Evolutionary conservation across 2,113 vertebrate species (phyloP).

Genomic region (Siphamia tubifer): DNA sequence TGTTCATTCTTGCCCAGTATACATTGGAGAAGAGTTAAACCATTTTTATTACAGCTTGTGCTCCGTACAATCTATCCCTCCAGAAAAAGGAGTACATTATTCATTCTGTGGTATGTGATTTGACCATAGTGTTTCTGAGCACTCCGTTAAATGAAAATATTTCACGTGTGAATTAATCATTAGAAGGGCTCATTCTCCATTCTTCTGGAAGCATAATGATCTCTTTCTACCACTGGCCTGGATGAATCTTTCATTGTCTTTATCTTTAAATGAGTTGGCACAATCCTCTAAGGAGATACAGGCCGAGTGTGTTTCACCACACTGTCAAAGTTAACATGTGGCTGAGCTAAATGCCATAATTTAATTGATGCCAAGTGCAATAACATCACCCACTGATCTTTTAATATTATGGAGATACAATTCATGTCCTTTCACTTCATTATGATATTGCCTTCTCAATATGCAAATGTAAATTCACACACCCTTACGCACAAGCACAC

Average conservation of each 20-base stretch:
- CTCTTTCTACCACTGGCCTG: constrained; percentile 43
- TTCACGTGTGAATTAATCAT: constrained; percentile 74
- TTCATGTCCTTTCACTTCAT: constrained; percentile 52
- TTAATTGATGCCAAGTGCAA: constrained; percentile 67
- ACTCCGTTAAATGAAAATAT: constrained; percentile 71
- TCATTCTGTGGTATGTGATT: constrained; percentile 55
- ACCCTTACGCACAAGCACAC: not conserved
- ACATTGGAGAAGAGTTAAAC: constrained; percentile 57
- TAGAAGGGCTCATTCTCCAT: constrained; percentile 51
- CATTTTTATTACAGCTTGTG: constrained; percentile 45
- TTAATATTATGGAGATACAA: constrained; percentile 61
- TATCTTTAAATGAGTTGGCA: constrained; percentile 60
- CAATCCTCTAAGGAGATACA: constrained; percentile 46
- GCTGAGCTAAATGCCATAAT: constrained; percentile 64
- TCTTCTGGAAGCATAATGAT: constrained; percentile 54
- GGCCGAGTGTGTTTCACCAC: constrained; percentile 20
- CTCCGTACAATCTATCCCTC: constrained; percentile 40
- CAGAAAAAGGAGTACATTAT: constrained; percentile 57
- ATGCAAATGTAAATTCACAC: constrained; percentile 49
- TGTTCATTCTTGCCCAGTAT: constrained; percentile 38
- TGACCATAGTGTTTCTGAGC: constrained; percentile 56
- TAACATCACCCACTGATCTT: constrained; percentile 67
- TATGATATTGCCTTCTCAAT: constrained; percentile 48
- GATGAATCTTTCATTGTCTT: constrained; percentile 73
- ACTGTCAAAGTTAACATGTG: constrained; percentile 62